Evolutionary conservation across 2,113 vertebrate genomes (phyloP).

Genomic region (Sylvilagus bachmani): DNA sequence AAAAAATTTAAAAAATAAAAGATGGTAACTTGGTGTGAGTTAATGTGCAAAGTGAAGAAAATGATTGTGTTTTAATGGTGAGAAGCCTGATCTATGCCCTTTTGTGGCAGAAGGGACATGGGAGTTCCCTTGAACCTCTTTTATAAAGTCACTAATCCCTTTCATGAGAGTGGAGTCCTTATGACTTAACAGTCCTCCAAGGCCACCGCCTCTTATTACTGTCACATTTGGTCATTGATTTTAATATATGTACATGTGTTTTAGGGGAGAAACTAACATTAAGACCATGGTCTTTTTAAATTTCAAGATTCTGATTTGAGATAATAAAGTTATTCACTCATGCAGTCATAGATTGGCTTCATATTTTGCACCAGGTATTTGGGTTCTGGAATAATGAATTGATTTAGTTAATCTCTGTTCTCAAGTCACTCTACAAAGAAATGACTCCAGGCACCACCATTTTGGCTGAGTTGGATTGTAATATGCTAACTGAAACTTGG

Average conservation of each 20-base stretch:
- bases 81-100: background rate
- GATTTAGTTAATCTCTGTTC: background rate
- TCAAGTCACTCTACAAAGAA: background rate
- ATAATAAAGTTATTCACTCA: background rate
- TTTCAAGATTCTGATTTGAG: background rate
- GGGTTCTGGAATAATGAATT: background rate
- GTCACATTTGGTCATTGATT: background rate
- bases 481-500: background rate
- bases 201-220: background rate
- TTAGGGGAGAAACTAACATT: background rate
- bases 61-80: background rate
- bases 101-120: background rate
- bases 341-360: background rate
- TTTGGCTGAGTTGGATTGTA: background rate
- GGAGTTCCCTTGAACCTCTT: too few relatives aligned
- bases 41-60: background rate
- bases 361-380: background rate
- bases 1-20: background rate
- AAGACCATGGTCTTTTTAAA: background rate
- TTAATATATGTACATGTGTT: background rate
- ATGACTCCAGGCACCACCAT: background rate
- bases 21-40: background rate
- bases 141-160: too few relatives aligned
- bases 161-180: background rate
- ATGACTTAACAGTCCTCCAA: background rate